Evolutionary conservation across 2,797 vertebrate genomes (phyloP), one percentile per base, ranked within the genome.

Genomic region (Sphenodon punctatus): DNA sequence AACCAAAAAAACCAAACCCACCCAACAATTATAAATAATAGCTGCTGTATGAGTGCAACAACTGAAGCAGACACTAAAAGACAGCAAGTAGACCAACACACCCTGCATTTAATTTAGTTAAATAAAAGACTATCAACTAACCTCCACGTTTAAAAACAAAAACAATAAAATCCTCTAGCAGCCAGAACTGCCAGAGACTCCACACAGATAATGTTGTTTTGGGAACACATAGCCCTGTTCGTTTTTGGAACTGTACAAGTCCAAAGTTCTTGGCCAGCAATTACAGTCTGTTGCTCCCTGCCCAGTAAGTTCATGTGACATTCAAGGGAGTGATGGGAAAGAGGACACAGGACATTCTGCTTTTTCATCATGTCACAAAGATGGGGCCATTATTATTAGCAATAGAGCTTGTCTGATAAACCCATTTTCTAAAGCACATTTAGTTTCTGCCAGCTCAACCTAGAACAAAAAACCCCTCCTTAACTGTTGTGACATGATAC

Each of bases 1-100:
- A 65, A 74, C 23, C 36, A 67, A 78, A 84, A 80, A 8, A 41
- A 88, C 67, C 84, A 67, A 65, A n/a, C n/a, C n/a, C n/a, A 72
- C 20, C 59, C 74, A 39, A 67, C 14, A 82, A 67, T 30, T 80
- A 64, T 0, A 30, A 45, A 45, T 45, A 49, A n/a, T 49, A n/a
- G 13, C 75, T 53, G 78, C 34, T 25, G 8, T 36, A 53, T n/a
- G 34, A 34, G 6, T 7, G 34, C 34, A 34, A n/a, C n/a, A n/a
- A 65, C 78, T 64, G 74, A 43, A 23, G 76, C 0, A 1, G 14
- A 38, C 75, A 81, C 5, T 76, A 58, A 43, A 84, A 86, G 51
- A 49, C 9, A 63, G 5, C 15, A 55, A 4, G 48, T 64, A 61
- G 3, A 46, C n/a, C 41, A 16, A 72, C 49, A 73, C 22, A 78